phyloP scores from a whole-genome alignment of 2,113 vertebrate genomes.

The Oryzias woworae region DNA sequence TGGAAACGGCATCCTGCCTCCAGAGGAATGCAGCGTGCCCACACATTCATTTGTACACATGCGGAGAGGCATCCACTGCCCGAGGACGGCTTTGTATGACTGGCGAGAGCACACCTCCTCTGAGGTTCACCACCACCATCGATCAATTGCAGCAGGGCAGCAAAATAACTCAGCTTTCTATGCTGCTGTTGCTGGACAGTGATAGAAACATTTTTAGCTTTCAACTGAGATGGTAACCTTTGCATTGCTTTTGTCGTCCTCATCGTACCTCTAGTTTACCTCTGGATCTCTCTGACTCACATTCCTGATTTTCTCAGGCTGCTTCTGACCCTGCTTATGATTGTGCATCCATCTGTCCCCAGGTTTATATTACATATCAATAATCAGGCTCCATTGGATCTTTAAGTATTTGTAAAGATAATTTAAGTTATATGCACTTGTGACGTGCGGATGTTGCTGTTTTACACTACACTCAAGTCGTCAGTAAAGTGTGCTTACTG shows the following conservation, averaged over 20 bases:
- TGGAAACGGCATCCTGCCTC: conserved; percentile 58
- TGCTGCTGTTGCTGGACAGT: conserved; percentile 35
- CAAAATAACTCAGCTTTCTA: conserved; percentile 44
- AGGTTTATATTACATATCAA: too few relatives aligned
- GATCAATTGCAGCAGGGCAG: conserved; percentile 37
- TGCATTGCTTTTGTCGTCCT: conserved; percentile 37
- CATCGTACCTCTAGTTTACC: conserved; percentile 28
- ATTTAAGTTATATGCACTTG: too few relatives aligned
- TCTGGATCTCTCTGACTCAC: conserved; percentile 5
- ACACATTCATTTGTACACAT: conserved; percentile 55
- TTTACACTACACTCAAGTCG: too few relatives aligned
- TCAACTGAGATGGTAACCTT: conserved; percentile 49
- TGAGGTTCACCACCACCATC: conserved; percentile 51
- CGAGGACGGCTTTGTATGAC: conserved; percentile 11
- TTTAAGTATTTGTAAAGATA: too few relatives aligned
- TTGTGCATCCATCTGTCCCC: too few relatives aligned
- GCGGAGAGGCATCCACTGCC: conserved; percentile 28
- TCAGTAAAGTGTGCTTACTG: too few relatives aligned
- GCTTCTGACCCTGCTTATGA: too few relatives aligned
- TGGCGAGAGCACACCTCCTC: conserved; percentile 9
- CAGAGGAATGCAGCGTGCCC: conserved; percentile 50
- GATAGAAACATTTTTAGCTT: conserved; percentile 43
- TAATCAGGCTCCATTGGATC: too few relatives aligned
- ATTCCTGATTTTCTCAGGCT: not conserved
- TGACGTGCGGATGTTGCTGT: too few relatives aligned